phyloP scores from a whole-genome alignment of 2,113 vertebrate species.

The Ciconia maguari region DNA sequence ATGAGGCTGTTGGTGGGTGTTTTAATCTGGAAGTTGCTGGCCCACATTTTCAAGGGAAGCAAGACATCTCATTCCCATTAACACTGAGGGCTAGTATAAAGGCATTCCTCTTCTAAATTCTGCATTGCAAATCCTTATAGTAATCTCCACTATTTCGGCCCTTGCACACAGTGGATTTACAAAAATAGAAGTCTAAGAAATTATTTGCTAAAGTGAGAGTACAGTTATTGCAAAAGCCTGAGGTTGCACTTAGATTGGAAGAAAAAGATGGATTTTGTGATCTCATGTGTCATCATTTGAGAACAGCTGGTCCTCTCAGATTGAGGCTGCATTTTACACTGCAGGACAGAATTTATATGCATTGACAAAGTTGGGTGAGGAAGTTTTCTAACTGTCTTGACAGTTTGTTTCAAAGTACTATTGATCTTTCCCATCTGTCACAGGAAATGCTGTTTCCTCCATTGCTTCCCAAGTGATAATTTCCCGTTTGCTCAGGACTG shows the following conservation, averaged over 20 bases:
- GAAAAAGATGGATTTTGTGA: neutral
- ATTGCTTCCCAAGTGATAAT: neutral
- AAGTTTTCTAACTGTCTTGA: neutral
- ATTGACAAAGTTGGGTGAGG: neutral
- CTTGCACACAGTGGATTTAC: neutral
- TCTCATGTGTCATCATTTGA: neutral
- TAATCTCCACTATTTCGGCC: neutral
- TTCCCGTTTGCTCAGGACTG: neutral
- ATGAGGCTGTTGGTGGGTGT: neutral
- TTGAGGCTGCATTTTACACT: neutral
- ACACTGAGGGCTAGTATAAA: neutral
- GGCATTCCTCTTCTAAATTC: neutral
- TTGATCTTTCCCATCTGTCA: neutral
- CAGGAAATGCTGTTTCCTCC: neutral
- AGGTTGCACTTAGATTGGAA: neutral
- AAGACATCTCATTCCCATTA: neutral
- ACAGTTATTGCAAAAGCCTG: neutral
- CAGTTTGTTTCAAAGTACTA: neutral
- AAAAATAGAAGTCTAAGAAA: neutral
- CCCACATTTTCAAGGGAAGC: neutral
- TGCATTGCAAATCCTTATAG: neutral
- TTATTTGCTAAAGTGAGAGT: neutral
- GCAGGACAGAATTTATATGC: neutral
- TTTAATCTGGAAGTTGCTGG: neutral
- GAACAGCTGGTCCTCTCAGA: neutral